Conservation (phyloP, 1,140 invertebrate genomes). For the Orchestia grillus region DNA sequence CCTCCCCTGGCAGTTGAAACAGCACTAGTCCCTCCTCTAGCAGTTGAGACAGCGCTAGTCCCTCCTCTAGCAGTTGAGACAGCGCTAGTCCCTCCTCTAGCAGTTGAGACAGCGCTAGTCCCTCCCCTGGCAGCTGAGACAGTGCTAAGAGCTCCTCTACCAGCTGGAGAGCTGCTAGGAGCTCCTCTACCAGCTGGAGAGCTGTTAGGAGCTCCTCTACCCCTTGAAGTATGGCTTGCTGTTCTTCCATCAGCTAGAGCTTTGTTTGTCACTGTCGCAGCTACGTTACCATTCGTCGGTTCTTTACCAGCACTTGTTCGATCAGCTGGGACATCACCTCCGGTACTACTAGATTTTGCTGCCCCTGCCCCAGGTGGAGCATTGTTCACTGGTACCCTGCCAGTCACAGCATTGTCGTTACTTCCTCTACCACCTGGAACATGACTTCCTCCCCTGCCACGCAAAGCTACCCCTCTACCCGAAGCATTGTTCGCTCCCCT, state of each 20-base stretch:
- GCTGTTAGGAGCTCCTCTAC: neutral
- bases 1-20: neutral
- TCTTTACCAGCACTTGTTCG: neutral
- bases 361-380: neutral
- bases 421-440: constrained; percentile 17
- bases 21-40: neutral
- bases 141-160: neutral
- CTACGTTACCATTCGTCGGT: neutral
- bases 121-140: neutral
- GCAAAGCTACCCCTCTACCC: neutral
- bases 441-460: neutral
- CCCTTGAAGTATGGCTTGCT: neutral
- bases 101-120: neutral
- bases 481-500: neutral
- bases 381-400: neutral
- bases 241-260: neutral
- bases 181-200: constrained; percentile 18
- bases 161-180: neutral
- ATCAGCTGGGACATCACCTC: neutral
- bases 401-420: neutral
- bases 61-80: constrained; percentile 2
- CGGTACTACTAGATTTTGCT: no score
- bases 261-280: neutral
- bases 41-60: neutral
- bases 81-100: neutral